Evolutionary conservation across 2,888 invertebrate species (phyloP).

Genomic region (Agriopis aurantiaria): DNA sequence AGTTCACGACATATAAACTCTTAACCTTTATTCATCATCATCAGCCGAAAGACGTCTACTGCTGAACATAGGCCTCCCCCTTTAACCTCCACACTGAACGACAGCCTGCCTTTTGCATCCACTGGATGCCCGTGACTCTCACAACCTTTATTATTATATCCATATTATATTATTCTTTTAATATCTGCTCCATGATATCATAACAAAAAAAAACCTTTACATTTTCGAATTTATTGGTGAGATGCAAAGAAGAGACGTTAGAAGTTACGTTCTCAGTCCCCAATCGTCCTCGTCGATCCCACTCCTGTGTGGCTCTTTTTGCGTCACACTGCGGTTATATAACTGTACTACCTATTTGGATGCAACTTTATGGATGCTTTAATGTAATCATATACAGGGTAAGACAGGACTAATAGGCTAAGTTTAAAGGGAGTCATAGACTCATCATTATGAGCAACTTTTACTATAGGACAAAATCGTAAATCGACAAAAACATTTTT

Average conservation of each 20-base stretch:
- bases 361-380: neutral
- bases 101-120: too few species aligned
- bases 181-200: too few species aligned
- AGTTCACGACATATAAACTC: too few species aligned
- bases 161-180: too few species aligned
- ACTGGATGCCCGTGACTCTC: too few species aligned
- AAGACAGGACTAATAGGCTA: neutral
- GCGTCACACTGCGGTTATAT: constrained; percentile 37
- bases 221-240: neutral
- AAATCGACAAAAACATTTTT: too few species aligned
- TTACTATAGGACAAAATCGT: neutral
- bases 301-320: constrained; percentile 37
- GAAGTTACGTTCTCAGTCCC: constrained; percentile 34
- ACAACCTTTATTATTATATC: too few species aligned
- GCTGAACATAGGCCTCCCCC: too few species aligned
- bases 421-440: neutral
- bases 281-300: constrained; percentile 29
- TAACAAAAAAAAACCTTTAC: neutral
- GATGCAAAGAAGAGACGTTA: neutral
- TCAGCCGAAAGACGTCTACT: too few species aligned
- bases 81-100: too few species aligned
- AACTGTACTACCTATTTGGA: constrained; percentile 20
- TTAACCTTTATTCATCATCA: too few species aligned
- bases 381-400: neutral
- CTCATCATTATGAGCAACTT: too few species aligned